Percentiles rank a stretch among this genome's conserved stretches.
These are phyloP conservation scores for Ruditapes philippinarum DNA, from an alignment of 1,140 invertebrate species.

Conservation along the genomic window DNA sequence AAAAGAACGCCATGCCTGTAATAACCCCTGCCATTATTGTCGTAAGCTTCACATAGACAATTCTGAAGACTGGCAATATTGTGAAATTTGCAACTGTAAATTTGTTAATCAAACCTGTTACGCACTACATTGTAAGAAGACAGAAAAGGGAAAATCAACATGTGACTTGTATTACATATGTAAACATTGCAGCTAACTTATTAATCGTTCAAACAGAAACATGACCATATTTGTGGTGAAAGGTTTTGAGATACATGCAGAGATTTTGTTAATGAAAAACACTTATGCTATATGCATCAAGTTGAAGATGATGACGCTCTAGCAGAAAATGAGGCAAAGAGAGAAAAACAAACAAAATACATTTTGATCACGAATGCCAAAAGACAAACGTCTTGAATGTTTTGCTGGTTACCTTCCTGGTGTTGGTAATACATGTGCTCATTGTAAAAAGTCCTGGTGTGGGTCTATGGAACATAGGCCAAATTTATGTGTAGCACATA, in stretches of 20 bases:
- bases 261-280: conserved; percentile 1
- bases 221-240: conserved; percentile 16
- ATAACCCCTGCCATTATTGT: conserved; percentile 24
- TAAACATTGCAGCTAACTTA: neutral
- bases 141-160: neutral
- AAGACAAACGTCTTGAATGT: neutral
- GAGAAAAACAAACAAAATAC: neutral
- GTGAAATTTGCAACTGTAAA: conserved; percentile 18
- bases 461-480: conserved; percentile 15
- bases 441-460: conserved; percentile 29
- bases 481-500: conserved; percentile 18
- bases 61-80: neutral
- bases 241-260: conserved; percentile 22
- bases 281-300: conserved; percentile 18
- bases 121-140: conserved; percentile 6
- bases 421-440: neutral
- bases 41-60: neutral
- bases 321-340: neutral
- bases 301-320: neutral
- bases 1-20: conserved; percentile 21
- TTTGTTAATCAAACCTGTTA: conserved; percentile 30
- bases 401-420: neutral
- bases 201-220: neutral
- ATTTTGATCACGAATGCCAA: neutral
- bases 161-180: conserved; percentile 7